Base-by-base conservation (phyloP, 2,888 invertebrate species). In the Drosophila peninsularis region DNA sequence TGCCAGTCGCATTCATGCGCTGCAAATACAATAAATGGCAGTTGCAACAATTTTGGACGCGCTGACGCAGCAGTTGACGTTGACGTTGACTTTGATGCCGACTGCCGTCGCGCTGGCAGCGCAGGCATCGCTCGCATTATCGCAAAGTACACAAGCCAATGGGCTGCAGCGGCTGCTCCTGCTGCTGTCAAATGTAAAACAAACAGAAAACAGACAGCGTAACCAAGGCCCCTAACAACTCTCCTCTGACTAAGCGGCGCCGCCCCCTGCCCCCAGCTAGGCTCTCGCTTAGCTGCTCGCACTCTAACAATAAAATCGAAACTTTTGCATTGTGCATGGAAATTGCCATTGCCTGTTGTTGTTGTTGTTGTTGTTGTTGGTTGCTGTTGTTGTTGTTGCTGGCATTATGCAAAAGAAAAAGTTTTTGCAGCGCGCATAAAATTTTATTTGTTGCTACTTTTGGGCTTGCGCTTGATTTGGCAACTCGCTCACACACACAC, bases 361-460 rank as follows among this genome's bases (percentile, higher is more conserved):
- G 36, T 5, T 30, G 32, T 56, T 50, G 36, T 80, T 76, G 24
- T n/a, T 39, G 21, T 39, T 50, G 56, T 11, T 64, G 53, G 24
- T 54, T 63, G 32, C 55, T 41, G 37, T 34, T 41, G 36, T 52
- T 53, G 50, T 61, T 68, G 60, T 62, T 61, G 71, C 45, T 68
- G 78, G 67, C 77, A 80, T 87, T 88, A 82, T 87, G 88, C 88
- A 82, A 86, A 85, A 75, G 76, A 63, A 87, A 82, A 87, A 85
- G 68, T 84, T 87, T 79, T 77, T 66, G 81, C 79, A 66, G 62
- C 79, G 83, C 73, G 85, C 82, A 86, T 85, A 86, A 87, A 87
- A 88, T 85, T 81, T 86, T 86, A 86, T 86, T 88, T 88, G 85
- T 88, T 86, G 85, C 85, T 86, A 85, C 88, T 86, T 85, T 86